Evolutionary conservation across 2,888 invertebrate genomes (phyloP).

Genomic region (Heliconius erato): DNA sequence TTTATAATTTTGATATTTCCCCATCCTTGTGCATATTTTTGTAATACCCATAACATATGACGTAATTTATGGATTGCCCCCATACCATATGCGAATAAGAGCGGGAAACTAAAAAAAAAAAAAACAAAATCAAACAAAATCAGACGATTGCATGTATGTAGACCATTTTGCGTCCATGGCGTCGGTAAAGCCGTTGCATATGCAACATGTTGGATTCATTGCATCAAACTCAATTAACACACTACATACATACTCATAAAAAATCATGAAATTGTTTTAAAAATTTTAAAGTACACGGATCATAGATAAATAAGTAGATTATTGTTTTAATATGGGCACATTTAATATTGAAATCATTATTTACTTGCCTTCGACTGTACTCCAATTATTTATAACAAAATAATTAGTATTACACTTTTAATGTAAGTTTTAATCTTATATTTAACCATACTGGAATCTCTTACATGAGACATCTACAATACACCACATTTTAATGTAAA

Average conservation of each 20-base stretch:
- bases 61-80: too few species aligned
- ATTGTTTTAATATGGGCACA: background rate
- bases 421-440: background rate
- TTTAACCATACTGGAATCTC: background rate
- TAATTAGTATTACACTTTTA: background rate
- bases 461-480: background rate
- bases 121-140: too few species aligned
- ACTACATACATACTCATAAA: background rate
- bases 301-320: background rate
- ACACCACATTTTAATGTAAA: constrained; percentile 7
- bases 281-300: constrained; percentile 8
- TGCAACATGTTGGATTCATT: constrained; percentile 19
- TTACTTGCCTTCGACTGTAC: background rate
- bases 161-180: background rate
- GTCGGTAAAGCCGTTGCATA: constrained; percentile 36
- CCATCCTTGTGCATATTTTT: too few species aligned
- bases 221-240: background rate
- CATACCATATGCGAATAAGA: too few species aligned
- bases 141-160: background rate
- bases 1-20: too few species aligned
- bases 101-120: background rate
- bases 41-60: too few species aligned
- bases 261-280: background rate
- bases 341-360: background rate
- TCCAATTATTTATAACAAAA: constrained; percentile 1